Conservation (phyloP, 2,797 vertebrate genomes). For the Rhinoraja longicauda region DNA sequence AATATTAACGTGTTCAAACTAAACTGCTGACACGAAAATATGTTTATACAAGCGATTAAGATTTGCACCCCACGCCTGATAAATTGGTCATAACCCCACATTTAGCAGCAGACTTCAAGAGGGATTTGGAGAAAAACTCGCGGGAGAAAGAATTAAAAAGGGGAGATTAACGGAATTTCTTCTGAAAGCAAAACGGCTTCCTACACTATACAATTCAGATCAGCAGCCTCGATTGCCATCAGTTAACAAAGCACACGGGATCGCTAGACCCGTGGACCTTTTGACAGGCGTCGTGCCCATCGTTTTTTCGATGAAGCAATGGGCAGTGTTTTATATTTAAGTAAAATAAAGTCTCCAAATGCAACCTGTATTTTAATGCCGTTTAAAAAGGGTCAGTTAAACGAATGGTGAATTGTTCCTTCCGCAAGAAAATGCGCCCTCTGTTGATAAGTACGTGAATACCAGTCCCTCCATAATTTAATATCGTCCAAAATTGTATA, state of each 20-base stretch:
- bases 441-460: not conserved
- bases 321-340: not conserved
- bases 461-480: not conserved
- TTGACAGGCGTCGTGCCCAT: not conserved
- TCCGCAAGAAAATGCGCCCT: not conserved
- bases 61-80: not conserved
- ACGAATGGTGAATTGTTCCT: not conserved
- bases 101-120: not conserved
- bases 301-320: not conserved
- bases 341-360: not conserved
- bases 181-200: not conserved
- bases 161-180: not conserved
- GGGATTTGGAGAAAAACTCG: not conserved
- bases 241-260: not conserved
- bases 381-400: not conserved
- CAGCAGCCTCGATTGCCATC: not conserved
- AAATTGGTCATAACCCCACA: not conserved
- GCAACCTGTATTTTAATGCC: not conserved
- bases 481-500: not conserved
- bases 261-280: not conserved
- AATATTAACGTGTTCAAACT: not conserved
- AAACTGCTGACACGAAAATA: not conserved
- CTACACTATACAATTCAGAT: not conserved
- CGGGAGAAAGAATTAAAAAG: not conserved
- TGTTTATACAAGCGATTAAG: not conserved